A percentile compares a stretch with the other conserved stretches of the same genome.
Conservation (phyloP, 2,888 invertebrate species). For the Hylaea fasciaria region DNA sequence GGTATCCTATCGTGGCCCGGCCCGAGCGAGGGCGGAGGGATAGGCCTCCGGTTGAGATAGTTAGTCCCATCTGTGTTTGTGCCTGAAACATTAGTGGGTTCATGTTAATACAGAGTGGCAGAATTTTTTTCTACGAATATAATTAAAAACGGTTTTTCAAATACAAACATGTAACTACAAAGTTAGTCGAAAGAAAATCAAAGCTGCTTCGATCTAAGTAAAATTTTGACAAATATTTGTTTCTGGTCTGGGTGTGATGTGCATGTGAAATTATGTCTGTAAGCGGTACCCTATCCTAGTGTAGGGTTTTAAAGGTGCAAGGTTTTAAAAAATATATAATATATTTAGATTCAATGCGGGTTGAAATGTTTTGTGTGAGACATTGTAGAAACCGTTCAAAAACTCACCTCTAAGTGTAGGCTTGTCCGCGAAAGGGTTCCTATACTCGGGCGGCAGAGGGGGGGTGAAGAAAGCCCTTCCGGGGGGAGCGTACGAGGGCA, state of each 20-base stretch:
- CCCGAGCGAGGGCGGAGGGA: constrained; percentile 93
- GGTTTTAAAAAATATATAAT: too few relatives aligned
- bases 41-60: constrained; percentile 89
- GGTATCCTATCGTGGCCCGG: constrained; percentile 94
- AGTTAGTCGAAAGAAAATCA: neutral
- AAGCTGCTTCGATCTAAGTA: neutral
- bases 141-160: too few relatives aligned
- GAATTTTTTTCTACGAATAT: too few relatives aligned
- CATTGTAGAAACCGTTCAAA: neutral
- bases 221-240: neutral
- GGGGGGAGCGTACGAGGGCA: constrained; percentile 93
- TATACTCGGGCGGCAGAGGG: constrained; percentile 92
- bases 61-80: constrained; percentile 86
- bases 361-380: neutral
- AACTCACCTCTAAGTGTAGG: constrained; percentile 90
- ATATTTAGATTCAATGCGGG: too few relatives aligned
- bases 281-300: too few relatives aligned
- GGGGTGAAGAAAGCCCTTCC: constrained; percentile 92
- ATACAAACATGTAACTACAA: too few relatives aligned
- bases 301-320: too few relatives aligned
- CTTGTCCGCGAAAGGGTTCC: constrained; percentile 95
- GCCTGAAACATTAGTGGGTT: constrained; percentile 60
- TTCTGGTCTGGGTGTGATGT: too few relatives aligned
- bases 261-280: too few relatives aligned
- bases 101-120: neutral